Evolutionary conservation across 2,113 vertebrate species (phyloP), one percentile per base, ranked within the genome.

Genomic region (Hypocryptadius cinnamomeus): DNA sequence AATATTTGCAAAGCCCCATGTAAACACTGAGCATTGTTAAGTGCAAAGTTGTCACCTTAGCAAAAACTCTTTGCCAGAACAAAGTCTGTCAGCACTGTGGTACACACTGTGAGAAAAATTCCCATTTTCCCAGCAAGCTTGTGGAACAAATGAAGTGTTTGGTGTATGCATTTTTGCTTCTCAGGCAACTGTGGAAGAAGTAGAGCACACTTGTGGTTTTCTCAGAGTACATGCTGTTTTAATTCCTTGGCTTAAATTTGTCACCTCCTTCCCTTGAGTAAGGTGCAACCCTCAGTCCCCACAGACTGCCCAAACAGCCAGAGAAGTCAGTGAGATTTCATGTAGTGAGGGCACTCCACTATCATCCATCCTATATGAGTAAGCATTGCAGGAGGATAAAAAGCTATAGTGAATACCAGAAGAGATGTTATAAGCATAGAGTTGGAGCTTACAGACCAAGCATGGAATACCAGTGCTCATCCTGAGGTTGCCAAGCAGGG

Each of bases 1-100:
- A 92, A 82, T 90, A 56, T 96, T 95, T 96, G 91, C 80, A 85
- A 86, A 94, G 57, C 31, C 51, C 47, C 31, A 6, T 66, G 60
- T 91, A 92, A 96, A 94, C 83, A 91, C 28, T 51, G n/a, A 50
- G 31, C 81, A 83, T 71, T 91, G 68, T 91, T 92, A 74, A 73
- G 39, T 88, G 31, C 40, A 48, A 73, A 90, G 60, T 47, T 88
- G 44, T 74, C 76, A 91, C 87, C 79, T 74, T 60, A 72, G 79
- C 79, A 92, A 83, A 68, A 85, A 63, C 11, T 33, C 70, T 73
- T 86, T 87, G 39, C 83, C 50, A 68, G 71, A 30, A n/a, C 68
- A 66, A 79, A 83, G 47, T 59, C 80, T 90, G 60, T 74, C 69
- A 83, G 64, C 76, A 71, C 66, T 64, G 24, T 53, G 57, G n/a